Evolutionary conservation across 2,113 vertebrate genomes (phyloP).

Genomic region (Periophthalmus modestus): DNA sequence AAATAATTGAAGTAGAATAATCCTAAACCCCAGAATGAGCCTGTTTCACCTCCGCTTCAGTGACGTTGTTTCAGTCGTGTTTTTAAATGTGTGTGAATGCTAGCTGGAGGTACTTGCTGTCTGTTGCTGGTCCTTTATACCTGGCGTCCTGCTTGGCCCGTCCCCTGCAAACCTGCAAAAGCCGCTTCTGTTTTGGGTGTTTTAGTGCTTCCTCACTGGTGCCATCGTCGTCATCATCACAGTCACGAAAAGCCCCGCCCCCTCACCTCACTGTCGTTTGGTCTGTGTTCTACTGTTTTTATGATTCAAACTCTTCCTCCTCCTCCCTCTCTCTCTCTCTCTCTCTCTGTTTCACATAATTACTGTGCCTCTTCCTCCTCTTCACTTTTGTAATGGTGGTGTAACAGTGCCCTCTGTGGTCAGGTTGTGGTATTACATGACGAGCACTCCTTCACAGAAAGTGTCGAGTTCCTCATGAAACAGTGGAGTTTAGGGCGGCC

Average conservation of each 20-base stretch:
- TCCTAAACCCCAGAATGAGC: too few species aligned
- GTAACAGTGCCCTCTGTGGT: conserved; percentile 59
- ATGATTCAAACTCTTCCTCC: not conserved
- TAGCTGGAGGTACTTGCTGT: conserved; percentile 35
- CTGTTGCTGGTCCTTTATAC: conserved; percentile 17
- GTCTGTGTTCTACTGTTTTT: too few species aligned
- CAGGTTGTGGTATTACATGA: conserved; percentile 57
- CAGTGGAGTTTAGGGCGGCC: conserved; percentile 40
- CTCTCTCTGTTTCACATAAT: conserved; percentile 33
- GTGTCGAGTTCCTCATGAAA: conserved; percentile 41
- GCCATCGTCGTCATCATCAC: conserved; percentile 53
- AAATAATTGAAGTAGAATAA: too few species aligned
- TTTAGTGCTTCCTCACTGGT: conserved; percentile 44
- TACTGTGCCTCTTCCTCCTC: conserved; percentile 40
- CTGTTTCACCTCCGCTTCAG: not conserved
- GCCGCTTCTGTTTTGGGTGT: conserved; percentile 43
- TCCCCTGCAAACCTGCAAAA: conserved; percentile 48
- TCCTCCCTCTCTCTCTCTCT: not conserved
- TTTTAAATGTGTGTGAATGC: conserved; percentile 22
- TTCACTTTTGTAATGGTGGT: conserved; percentile 52
- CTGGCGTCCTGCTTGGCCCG: conserved; percentile 22
- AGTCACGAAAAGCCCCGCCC: conserved; percentile 14
- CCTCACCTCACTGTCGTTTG: conserved; percentile 16
- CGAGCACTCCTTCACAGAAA: conserved; percentile 23
- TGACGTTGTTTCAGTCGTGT: not conserved